Evolutionary conservation across 1,140 invertebrate genomes (phyloP), one percentile per base, ranked within the genome.

Genomic region (Drosophila subobscura): DNA sequence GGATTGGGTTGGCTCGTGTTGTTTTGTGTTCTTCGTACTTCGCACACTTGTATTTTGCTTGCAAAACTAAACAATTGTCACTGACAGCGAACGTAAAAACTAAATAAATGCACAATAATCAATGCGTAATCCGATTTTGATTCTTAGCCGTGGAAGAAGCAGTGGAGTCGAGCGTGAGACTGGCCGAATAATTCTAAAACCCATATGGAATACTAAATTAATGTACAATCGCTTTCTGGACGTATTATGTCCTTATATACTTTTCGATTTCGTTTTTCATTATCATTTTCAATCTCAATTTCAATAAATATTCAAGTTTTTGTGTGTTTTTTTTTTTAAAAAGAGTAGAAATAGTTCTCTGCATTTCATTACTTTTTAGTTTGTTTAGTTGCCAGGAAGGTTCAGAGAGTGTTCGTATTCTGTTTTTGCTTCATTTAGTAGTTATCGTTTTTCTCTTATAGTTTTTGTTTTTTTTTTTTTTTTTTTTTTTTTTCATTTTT

Each of bases 171-270:
- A 68, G 65, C 65, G 61, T 54, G 54, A 67, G 20, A 67, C 53
- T 45, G 53, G 60, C 47, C 65, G 65, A 57, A 47, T 45, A 72
- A 47, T 55, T 72, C 54, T 51, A 53, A 72, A 70, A 66, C 72
- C 66, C 54, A 73, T 79, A 72, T 67, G 77, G 66, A 73, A 77
- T 86, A 54, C 77, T 77, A 88, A 88, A 86, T 86, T 83, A 88
- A 86, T 86, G 83, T 79, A 88, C 83, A 88, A 75, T 74, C 73
- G 59, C 72, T 41, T 81, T 74, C 41, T 42, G 61, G 64, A 57
- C 73, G 58, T 33, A 4, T 10, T 10, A 33, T 33, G 29, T 33
- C 29, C 16, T 20, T 20, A 20, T 20, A 20, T 20, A 20, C 16
- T 20, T 20, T 20, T 20, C 16, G 16, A 20, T 20, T 20, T 20